phyloP scores from a whole-genome alignment of 2,113 vertebrate genomes.

The Pseudolaguvia tuberculata region DNA sequence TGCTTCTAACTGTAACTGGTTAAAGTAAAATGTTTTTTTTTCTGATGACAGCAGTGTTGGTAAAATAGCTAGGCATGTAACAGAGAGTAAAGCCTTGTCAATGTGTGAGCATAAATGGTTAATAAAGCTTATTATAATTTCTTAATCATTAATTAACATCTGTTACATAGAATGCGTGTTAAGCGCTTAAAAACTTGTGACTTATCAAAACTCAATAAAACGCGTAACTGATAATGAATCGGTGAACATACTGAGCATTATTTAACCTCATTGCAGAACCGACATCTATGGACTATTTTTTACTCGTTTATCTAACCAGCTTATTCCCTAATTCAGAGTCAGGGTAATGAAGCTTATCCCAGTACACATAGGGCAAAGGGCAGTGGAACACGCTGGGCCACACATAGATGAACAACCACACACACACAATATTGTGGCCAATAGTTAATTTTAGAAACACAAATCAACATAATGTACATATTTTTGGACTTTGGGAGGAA shows the following conservation, averaged over 20 bases:
- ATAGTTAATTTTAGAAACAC: no score
- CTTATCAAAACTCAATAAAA: neutral
- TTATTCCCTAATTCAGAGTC: no score
- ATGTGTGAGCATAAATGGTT: neutral
- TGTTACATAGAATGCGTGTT: neutral
- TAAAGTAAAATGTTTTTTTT: no score
- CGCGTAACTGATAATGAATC: neutral
- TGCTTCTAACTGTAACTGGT: no score
- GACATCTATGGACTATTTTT: neutral
- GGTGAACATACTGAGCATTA: neutral
- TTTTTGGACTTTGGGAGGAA: no score
- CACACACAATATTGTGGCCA: no score
- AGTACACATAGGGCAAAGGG: no score
- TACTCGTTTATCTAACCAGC: no score
- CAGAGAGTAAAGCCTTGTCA: neutral
- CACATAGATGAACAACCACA: no score
- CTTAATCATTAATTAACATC: neutral
- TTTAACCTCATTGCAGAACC: neutral
- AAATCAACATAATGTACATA: no score
- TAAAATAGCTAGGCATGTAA: conserved; percentile 67
- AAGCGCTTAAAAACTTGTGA: neutral
- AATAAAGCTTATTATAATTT: neutral
- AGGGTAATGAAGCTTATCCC: no score
- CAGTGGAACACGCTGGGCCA: no score
- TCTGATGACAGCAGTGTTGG: conserved; percentile 68